phyloP scores from a whole-genome alignment of 2,797 vertebrate genomes.

The Vireo griseus region DNA sequence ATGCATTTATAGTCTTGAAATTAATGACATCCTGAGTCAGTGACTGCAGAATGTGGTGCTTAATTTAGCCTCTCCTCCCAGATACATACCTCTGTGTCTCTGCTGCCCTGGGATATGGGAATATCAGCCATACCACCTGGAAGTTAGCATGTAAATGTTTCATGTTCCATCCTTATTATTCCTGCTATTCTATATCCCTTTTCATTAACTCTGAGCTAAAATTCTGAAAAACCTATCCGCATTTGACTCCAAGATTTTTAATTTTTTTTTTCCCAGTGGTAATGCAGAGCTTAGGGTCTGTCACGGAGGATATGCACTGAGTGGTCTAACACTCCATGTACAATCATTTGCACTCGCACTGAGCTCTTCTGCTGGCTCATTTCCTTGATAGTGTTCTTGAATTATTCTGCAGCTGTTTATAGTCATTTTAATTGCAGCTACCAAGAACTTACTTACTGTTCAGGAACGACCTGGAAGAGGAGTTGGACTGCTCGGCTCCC shows the following conservation, averaged over 20 bases:
- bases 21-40: not conserved
- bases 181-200: not conserved
- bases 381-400: not conserved
- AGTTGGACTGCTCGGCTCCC: not conserved
- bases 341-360: not conserved
- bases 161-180: not conserved
- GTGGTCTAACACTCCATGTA: not conserved
- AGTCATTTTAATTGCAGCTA: not conserved
- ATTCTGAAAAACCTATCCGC: not conserved
- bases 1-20: not conserved
- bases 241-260: not conserved
- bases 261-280: not conserved
- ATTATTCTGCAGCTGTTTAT: not conserved
- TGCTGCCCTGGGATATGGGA: not conserved
- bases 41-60: not conserved
- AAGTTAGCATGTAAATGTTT: not conserved
- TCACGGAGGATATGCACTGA: not conserved
- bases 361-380: not conserved
- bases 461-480: not conserved
- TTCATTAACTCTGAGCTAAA: not conserved
- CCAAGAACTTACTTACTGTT: not conserved
- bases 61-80: not conserved
- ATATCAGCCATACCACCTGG: not conserved
- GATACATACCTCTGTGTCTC: not conserved
- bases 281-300: not conserved